Evolutionary conservation across 2,888 invertebrate species (phyloP), one percentile per base, ranked within the genome.

Genomic region (Eupeodes luniger): DNA sequence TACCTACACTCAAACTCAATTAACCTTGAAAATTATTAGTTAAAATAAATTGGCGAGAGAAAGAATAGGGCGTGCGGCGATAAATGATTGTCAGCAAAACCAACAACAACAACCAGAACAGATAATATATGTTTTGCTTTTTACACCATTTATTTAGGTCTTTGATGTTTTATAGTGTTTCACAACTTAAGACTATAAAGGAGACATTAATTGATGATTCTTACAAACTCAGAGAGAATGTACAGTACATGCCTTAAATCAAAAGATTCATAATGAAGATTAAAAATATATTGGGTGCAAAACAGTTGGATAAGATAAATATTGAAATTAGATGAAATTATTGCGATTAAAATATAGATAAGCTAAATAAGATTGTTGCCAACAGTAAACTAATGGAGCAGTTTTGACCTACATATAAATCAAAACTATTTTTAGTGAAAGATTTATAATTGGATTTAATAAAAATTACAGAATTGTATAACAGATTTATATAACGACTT

Each of bases 111-210:
- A 49, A 14, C 12, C 4, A 49, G 9, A 27, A 2, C 1, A 5
- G 51, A 75, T 40, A 55, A 62, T 75, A 36, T 75, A 57, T 47
- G 2, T 47, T 59, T 55, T 55, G 40, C 9, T 12, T 55, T 53
- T 9, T 55, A 12, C 14, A 70, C n/a, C 55, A 2, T 70, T 53
- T 55, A 40, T 77, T 59, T 19, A 14, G 19, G 19, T 51, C 84
- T 79, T 79, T 69, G 84, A 84, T 83, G 66, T 40, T 78, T 77
- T 12, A 19, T 40, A 16, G 27, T 57, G 36, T 53, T 62, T 59
- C 76, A 51, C n/a, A 69, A 47, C 55, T 49, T 51, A 51, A 70
- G 74, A 79, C 34, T 59, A 14, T 12, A 19, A 62, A 16, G 34
- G 19, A 10, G 1, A 40, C 10, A 49, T 53, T 7, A 57, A 67